Base-by-base conservation (phyloP, 1,140 invertebrate species). In the Dufourea novaeangliae region DNA sequence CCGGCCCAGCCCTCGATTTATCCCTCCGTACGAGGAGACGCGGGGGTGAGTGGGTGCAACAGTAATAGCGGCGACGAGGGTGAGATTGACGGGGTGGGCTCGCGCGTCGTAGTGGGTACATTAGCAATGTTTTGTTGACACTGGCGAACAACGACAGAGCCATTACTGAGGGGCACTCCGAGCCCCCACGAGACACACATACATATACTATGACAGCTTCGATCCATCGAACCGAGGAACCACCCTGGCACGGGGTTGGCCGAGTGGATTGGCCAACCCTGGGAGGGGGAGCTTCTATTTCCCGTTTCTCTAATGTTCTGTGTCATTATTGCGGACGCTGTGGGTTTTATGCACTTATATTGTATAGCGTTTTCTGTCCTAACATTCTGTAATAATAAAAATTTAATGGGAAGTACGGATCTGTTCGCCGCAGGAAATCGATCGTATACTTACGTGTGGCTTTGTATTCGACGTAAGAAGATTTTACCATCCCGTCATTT, bases 41-140 rank as follows among this genome's bases (percentile, higher is more conserved):
- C n/a, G n/a, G n/a, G n/a, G n/a, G n/a, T n/a, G n/a, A n/a, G n/a
- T n/a, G n/a, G n/a, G n/a, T n/a, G n/a, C n/a, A n/a, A n/a, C n/a
- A n/a, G n/a, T n/a, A n/a, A n/a, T n/a, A 11, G 56, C 32, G 57
- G 70, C 69, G 68, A 62, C 32, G 57, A 84, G 78, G 78, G 81
- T 75, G 71, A 8, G 22, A 70, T 50, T 75, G 73, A 75, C 73
- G 69, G 52, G 86, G 84, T 80, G 77, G 56, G 82, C 80, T 73
- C 82, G 77, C 34, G 82, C 34, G 82, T 72, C 41, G 76, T 75
- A 70, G 62, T 69, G 78, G 83, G 81, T 87, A 88, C 88, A 88
- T 90, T 89, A 89, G 86, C 83, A 88, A 90, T 88, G 87, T 90
- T 91, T 91, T 90, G 90, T 91, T 91, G 89, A 90, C 88, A 90